A percentile compares a stretch with the other conserved stretches of the same genome.
These are phyloP conservation scores for Trachops cirrhosus DNA, from an alignment of 2,797 vertebrate species.

Conservation along the genomic window DNA sequence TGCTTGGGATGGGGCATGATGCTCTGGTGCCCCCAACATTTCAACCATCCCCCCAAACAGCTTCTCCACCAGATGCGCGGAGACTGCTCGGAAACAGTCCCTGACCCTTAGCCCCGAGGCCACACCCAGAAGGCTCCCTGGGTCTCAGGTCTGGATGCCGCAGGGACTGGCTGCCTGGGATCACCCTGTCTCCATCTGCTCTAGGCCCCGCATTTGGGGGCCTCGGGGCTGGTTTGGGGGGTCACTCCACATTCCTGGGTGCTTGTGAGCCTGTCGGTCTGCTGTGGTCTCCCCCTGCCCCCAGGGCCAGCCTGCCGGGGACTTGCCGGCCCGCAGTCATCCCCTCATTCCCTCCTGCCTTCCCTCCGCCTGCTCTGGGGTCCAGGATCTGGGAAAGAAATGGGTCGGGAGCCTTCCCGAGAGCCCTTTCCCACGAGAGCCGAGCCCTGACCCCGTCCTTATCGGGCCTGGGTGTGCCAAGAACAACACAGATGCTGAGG, in stretches of 20 bases:
- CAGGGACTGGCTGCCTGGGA: background rate
- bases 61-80: background rate
- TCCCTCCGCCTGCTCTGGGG: slow-evolving; percentile 34
- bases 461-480: slow-evolving; percentile 67
- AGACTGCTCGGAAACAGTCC: background rate
- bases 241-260: background rate
- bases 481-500: slow-evolving; percentile 70
- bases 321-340: background rate
- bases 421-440: slow-evolving; percentile 73
- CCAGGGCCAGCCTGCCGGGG: background rate
- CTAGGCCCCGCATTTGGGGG: background rate
- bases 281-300: background rate
- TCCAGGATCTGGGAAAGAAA: slow-evolving; percentile 59
- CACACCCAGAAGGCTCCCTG: background rate
- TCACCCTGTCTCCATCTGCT: background rate
- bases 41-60: background rate
- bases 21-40: background rate
- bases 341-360: background rate
- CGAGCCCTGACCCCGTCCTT: slow-evolving; percentile 69
- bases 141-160: no score
- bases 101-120: background rate
- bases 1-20: background rate
- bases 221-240: background rate
- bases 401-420: slow-evolving; percentile 64
- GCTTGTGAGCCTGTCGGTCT: background rate